A percentile compares a stretch with the other conserved stretches of the same genome.
Conservation (phyloP, 2,113 vertebrate species). For the Lates calcarifer region DNA sequence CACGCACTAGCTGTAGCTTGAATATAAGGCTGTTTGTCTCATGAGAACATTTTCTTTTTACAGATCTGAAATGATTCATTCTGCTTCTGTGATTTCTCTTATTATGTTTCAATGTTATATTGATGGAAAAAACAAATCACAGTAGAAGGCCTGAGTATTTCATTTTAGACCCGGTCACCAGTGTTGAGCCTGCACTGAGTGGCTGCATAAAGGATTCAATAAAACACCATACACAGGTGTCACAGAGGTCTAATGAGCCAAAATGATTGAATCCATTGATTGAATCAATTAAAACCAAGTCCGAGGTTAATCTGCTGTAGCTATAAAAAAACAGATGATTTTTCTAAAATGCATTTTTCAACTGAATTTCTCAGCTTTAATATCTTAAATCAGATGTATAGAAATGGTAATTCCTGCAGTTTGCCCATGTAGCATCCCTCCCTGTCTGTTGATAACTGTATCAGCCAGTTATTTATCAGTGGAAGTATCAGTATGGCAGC, state of each 20-base stretch:
- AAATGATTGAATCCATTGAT: too few relatives aligned
- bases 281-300: not conserved
- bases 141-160: not conserved
- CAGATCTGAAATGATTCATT: not conserved
- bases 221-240: not conserved
- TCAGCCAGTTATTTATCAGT: slow-evolving; percentile 19
- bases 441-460: not conserved
- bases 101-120: not conserved
- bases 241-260: slow-evolving; percentile 4
- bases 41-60: not conserved
- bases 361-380: not conserved
- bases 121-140: slow-evolving; percentile 1
- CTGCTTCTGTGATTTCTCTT: not conserved
- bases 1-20: not conserved
- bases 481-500: slow-evolving; percentile 29
- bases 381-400: not conserved
- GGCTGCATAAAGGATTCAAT: not conserved
- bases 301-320: not conserved
- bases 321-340: not conserved
- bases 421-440: too few relatives aligned
- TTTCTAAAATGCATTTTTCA: not conserved
- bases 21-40: not conserved
- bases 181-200: not conserved
- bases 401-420: not conserved
- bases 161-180: not conserved